Conservation (phyloP, 2,113 vertebrate species). For the Urocolius indicus region DNA sequence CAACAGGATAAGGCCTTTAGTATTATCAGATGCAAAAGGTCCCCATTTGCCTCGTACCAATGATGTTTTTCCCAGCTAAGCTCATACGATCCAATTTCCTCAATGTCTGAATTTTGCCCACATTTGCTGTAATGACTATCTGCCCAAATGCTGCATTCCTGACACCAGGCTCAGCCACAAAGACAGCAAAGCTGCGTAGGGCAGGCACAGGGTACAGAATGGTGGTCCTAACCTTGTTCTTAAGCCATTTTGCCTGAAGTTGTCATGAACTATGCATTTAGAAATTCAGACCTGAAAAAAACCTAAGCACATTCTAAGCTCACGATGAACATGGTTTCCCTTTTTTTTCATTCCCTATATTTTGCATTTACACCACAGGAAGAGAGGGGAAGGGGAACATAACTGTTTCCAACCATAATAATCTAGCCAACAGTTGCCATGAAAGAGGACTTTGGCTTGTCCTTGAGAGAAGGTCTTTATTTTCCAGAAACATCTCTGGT, state of each 20-base stretch:
- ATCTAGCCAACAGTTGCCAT: neutral
- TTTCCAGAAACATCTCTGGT: slow-evolving; percentile 13
- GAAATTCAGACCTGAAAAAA: slow-evolving; percentile 6
- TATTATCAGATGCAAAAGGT: neutral
- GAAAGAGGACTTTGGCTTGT: neutral
- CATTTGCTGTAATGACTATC: neutral
- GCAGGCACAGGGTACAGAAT: rapidly evolving
- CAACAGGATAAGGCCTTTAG: neutral
- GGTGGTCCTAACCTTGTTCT: neutral
- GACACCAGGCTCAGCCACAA: neutral
- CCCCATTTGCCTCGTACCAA: neutral
- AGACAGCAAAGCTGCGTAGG: neutral
- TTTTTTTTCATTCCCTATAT: neutral
- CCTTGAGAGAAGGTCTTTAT: neutral
- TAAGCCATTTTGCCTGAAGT: neutral
- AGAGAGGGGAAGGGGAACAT: neutral
- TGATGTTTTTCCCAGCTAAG: neutral
- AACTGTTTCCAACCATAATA: neutral
- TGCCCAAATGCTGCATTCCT: neutral
- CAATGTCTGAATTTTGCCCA: neutral
- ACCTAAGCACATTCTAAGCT: neutral
- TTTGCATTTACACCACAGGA: neutral
- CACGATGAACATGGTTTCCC: neutral
- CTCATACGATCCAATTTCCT: neutral
- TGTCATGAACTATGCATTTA: neutral